Base-by-base conservation (phyloP, 2,888 invertebrate species). In the Caenorhabditis japonica region DNA sequence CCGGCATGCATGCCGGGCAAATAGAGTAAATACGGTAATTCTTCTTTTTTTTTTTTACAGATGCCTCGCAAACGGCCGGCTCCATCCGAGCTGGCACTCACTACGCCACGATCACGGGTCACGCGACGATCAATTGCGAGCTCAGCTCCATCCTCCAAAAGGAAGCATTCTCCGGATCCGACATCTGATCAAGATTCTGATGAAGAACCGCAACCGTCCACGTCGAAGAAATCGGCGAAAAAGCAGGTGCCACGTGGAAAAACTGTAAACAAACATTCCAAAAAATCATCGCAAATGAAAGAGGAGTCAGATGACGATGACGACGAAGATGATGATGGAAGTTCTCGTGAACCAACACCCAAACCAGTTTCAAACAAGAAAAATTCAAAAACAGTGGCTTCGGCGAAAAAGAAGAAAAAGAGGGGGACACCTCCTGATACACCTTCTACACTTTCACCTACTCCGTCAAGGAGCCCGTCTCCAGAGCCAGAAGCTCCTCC, bases 41-140 rank as follows among this genome's bases (percentile, higher is more conserved):
- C n/a, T n/a, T n/a, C n/a, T n/a, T n/a, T n/a, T n/a, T n/a, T n/a
- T n/a, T n/a, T 27, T 41, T 4, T n/a, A 23, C 15, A 30, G 30
- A 68, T 68, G 66, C 49, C 66, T 21, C 66, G 66, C 0, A 68
- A 58, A 44, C 33, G 44, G n/a, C 43, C 51, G 2, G 58, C 58
- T 27, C 41, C 58, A 10, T 3, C 58, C 8, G 58, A 58, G 46
- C 30, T 10, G 10, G 7, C 43, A 2, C 19, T 21, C 3, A 51
- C 60, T 4, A 33, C 36, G 25, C 21, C 52, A 13, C 39, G 49
- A 21, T 51, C 66, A 13, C 51, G 66, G 13, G 21, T 44, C 17
- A 52, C 58, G 0, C 49, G 52, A 23, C 13, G 51, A 36, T 58
- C 66, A 4, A 49, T 51, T 19, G 58, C 51, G 13, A 36, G 41